phyloP scores from a whole-genome alignment of 2,797 vertebrate genomes.

The Philypnodon macrostomus region DNA sequence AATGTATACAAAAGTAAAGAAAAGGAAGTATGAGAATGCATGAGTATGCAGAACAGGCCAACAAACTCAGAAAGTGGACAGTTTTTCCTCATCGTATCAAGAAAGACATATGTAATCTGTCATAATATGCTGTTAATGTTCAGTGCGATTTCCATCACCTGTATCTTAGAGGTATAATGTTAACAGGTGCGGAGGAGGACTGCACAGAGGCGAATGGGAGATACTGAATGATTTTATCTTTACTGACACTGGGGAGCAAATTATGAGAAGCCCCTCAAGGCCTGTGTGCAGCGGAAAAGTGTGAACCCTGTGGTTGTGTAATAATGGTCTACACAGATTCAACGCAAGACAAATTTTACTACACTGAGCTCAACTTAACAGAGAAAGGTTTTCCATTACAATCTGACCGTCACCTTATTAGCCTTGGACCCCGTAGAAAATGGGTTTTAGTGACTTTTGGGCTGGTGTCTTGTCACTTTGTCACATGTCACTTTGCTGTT shows the following conservation, averaged over 20 bases:
- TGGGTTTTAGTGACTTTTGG: conserved; percentile 34
- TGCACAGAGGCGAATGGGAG: conserved; percentile 22
- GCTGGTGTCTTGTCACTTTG: conserved; percentile 36
- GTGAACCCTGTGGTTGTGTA: conserved; percentile 55
- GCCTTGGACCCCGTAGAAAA: conserved; percentile 31
- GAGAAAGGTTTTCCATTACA: conserved; percentile 26
- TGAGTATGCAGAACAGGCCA: background rate
- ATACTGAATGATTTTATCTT: conserved; percentile 52
- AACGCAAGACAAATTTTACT: conserved; percentile 26
- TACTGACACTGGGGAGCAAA: conserved; percentile 50
- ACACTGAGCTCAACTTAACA: conserved; percentile 24
- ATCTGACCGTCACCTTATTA: conserved; percentile 45
- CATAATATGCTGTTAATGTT: conserved; percentile 32
- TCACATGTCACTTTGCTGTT: conserved; percentile 27
- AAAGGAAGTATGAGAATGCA: too few species aligned
- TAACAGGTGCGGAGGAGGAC: conserved; percentile 30
- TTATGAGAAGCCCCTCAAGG: conserved; percentile 57
- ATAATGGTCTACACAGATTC: conserved; percentile 49
- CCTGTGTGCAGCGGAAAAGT: conserved; percentile 45
- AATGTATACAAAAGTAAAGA: too few species aligned
- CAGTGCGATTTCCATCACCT: conserved; percentile 28
- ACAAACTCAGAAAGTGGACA: conserved; percentile 24
- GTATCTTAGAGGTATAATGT: conserved; percentile 17
- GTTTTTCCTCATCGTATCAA: conserved; percentile 33
- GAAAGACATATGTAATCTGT: conserved; percentile 31